Base-by-base conservation (phyloP, 2,797 vertebrate genomes). In the Enoplosus armatus region DNA sequence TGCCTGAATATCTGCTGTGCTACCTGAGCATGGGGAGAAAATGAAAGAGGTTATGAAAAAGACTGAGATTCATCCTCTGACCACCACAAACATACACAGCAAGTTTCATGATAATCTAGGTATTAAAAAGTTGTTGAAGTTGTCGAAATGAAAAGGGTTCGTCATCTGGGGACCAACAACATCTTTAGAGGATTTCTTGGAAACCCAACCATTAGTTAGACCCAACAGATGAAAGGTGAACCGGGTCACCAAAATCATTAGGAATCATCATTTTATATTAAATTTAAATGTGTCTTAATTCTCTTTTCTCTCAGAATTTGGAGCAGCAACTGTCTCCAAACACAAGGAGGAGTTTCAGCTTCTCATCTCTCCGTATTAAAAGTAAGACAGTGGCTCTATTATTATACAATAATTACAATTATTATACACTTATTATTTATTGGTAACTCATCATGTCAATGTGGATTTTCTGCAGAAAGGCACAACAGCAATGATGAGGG, bases 311-410 rank as follows among this genome's bases (percentile, higher is more conserved):
- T 45, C 67, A 90, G 90, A 70, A 35, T 2, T 12, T 27, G 39
- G 85, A 67, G 16, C n/a, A 74, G 31, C n/a, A 18, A 0, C 43
- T 65, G 26, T 60, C 84, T 74, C 70, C 24, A n/a, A 84, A 71
- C 37, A 26, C 51, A 0, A 90, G 88, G 61, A 86, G 89, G 56
- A 86, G 73, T 45, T 90, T 92, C 74, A 84, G 59, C 61, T 93
- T 93, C 50, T 92, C 92, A 22, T 94, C 93, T 33, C 59, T 94
- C 2, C 86, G 90, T 2, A 47, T 80, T 8, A 94, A 89, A 91
- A 91, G 94, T 95, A 87, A 85, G 86, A 53, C 3, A 4, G 48
- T 20, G 1, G 8, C n/a, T n/a, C n/a, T n/a, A n/a, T n/a, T n/a
- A n/a, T n/a, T n/a, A n/a, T n/a, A n/a, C n/a, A n/a, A n/a, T n/a